Evolutionary conservation across 2,888 invertebrate species (phyloP), one percentile per base, ranked within the genome.

Genomic region (Drosophila aldrichi): DNA sequence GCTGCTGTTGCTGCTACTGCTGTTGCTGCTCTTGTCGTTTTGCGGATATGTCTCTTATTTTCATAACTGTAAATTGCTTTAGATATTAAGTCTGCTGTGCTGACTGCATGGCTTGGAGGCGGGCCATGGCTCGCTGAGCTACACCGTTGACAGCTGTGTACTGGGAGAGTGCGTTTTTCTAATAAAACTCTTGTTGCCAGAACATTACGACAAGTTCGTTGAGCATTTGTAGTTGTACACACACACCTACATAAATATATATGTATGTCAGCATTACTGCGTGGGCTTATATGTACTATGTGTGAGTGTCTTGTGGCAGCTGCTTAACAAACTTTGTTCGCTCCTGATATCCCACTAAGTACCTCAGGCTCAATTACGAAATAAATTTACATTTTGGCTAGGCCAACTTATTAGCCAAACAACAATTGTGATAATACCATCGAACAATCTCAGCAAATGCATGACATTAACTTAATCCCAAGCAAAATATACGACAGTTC

Each of bases 41-140:
- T 90, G 88, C 88, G 91, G 91, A 90, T 90, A 88, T 88, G 81
- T 88, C 88, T 89, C 87, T 89, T 87, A 90, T 90, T 91, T 90
- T 90, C 88, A 90, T 91, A 91, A 91, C 91, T 91, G 91, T 89
- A 90, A 91, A 91, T 91, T 91, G 91, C 90, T 90, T 90, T 84
- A 82, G 90, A 90, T 91, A 91, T 91, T 90, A 91, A 90, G 88
- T 86, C 87, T 80, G 81, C 70, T 79, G 59, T 74, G 77, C 76
- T 70, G 68, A 66, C 76, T 84, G 70, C 48, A 12, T 29, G 36
- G 56, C 18, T 29, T 29, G 32, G 57, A 32, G 44, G 44, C 29
- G 58, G 46, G 16, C 16, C 25, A 20, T 20, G n/a, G 40, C 22
- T 49, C 49, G 32, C 7, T 3, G 14, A 6, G 8, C 25, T 5